phyloP scores from a whole-genome alignment of 2,888 invertebrate species.

The Cacoxenus indagator region DNA sequence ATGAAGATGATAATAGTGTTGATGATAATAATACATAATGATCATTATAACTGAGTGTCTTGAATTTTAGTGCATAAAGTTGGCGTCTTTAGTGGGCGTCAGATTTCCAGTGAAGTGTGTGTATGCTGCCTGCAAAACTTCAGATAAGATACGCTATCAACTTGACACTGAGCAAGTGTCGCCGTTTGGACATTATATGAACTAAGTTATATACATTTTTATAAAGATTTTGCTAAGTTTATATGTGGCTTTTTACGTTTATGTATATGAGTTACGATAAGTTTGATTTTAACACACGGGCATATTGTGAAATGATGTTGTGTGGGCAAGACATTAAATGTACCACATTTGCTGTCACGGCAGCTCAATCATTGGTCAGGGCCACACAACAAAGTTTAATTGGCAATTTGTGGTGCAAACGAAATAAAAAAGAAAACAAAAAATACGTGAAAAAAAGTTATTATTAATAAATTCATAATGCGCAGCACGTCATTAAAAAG shows the following conservation, averaged over 20 bases:
- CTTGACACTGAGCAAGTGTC: not conserved
- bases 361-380: constrained; percentile 26
- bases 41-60: too few species aligned
- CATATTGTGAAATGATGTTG: too few species aligned
- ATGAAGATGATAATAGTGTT: too few species aligned
- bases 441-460: constrained; percentile 57
- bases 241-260: not conserved
- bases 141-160: not conserved
- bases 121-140: not conserved
- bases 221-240: not conserved
- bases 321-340: constrained; percentile 30
- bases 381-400: constrained; percentile 45
- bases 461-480: constrained; percentile 18
- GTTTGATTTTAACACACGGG: too few species aligned
- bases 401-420: constrained; percentile 49
- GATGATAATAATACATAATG: too few species aligned
- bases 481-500: constrained; percentile 5
- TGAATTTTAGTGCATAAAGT: constrained; percentile 41
- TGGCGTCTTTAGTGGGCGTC: constrained; percentile 57
- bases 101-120: constrained; percentile 43
- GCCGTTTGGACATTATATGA: not conserved
- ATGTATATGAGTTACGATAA: too few species aligned
- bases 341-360: constrained; percentile 4
- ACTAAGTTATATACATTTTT: constrained; percentile 4
- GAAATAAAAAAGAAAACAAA: constrained; percentile 39